Percentiles rank a stretch among this genome's conserved stretches.
Evolutionary conservation across 2,113 vertebrate genomes (phyloP).

Genomic region (Mirounga angustirostris): DNA sequence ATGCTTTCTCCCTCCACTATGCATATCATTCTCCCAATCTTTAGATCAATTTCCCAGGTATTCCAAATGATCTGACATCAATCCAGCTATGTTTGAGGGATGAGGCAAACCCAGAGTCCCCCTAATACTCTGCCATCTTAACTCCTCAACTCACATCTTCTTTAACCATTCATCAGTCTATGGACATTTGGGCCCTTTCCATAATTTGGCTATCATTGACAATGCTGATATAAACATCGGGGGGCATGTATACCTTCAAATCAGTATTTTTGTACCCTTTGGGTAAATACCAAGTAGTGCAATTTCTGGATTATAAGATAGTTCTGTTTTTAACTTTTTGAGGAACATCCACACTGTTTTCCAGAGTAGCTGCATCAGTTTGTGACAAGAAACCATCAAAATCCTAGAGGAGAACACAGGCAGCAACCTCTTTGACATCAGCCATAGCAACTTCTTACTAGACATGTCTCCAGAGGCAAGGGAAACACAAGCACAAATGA

Average conservation of each 20-base stretch:
- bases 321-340: background rate
- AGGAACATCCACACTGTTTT: background rate
- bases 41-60: too few species aligned
- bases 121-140: too few species aligned
- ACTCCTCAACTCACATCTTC: too few species aligned
- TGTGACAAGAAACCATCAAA: background rate
- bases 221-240: background rate
- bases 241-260: background rate
- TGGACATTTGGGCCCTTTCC: background rate
- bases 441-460: background rate
- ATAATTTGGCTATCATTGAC: background rate
- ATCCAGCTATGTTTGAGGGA: too few species aligned
- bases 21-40: too few species aligned
- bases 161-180: background rate
- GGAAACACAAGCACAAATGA: background rate
- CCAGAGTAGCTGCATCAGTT: background rate
- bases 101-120: too few species aligned
- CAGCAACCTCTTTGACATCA: background rate
- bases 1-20: too few species aligned
- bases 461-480: background rate
- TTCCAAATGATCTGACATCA: too few species aligned
- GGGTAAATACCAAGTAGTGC: background rate
- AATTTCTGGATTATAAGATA: background rate
- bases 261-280: background rate
- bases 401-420: background rate